Percentiles rank a stretch among this genome's conserved stretches.
Evolutionary conservation across 2,113 vertebrate species (phyloP).

Genomic region (Martes martes): DNA sequence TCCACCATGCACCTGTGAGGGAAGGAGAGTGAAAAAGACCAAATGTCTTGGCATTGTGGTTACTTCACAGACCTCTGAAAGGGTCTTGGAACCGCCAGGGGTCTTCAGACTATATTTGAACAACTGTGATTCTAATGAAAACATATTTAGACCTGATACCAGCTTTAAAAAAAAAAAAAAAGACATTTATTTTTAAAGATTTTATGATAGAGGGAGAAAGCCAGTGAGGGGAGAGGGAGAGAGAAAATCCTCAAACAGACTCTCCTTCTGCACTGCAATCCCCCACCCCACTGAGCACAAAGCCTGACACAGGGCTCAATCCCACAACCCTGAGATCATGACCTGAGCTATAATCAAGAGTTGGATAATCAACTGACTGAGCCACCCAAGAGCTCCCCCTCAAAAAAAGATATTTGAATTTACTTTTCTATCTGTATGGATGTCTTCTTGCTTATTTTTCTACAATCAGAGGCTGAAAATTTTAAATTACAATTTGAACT

Average conservation of each 20-base stretch:
- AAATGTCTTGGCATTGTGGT: background rate
- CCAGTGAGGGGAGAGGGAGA: background rate
- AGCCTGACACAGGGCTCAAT: background rate
- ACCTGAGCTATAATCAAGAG: background rate
- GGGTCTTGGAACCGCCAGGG: background rate
- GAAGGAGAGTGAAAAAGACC: background rate
- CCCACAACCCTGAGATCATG: background rate
- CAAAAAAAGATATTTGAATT: background rate
- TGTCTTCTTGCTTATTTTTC: slow-evolving; percentile 39
- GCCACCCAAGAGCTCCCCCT: background rate
- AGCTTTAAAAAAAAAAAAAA: background rate
- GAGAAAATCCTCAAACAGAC: background rate
- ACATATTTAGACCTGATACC: background rate
- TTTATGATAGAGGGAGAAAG: background rate
- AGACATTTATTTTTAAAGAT: background rate
- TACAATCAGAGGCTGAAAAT: background rate
- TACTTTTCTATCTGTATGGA: background rate
- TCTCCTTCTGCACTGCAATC: background rate
- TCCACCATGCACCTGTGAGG: background rate
- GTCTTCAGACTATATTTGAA: background rate
- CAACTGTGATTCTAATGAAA: background rate
- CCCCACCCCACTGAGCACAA: background rate
- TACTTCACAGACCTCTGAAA: background rate
- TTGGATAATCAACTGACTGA: background rate
- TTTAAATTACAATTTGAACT: background rate